Evolutionary conservation across 2,888 invertebrate genomes (phyloP).

Genomic region (Leistus spinibarbis): DNA sequence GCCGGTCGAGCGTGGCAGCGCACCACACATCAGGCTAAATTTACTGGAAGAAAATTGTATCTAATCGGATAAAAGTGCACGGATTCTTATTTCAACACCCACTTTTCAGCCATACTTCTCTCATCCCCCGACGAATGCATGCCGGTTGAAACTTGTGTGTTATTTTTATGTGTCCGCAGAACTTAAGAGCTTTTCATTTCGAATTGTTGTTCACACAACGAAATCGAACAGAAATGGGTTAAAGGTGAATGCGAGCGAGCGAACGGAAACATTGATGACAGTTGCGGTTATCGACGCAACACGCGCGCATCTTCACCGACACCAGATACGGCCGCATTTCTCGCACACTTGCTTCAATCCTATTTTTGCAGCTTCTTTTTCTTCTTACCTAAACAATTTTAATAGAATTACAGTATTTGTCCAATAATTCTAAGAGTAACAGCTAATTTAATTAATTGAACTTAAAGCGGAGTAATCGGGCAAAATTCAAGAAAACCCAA

Average conservation of each 20-base stretch:
- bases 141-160: slow-evolving; percentile 22
- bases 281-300: slow-evolving; percentile 3
- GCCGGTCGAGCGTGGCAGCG: neutral
- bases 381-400: no score
- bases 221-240: neutral
- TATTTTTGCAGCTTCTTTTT: neutral
- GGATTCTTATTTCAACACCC: slow-evolving; percentile 32
- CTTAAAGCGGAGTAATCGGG: no score
- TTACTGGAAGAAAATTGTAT: slow-evolving; percentile 46
- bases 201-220: slow-evolving; percentile 25
- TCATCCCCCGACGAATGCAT: neutral
- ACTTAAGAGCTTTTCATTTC: slow-evolving; percentile 39
- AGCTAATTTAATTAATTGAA: no score
- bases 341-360: neutral
- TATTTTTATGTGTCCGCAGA: slow-evolving; percentile 32
- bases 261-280: neutral
- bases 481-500: no score
- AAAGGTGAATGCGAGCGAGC: neutral
- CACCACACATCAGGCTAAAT: slow-evolving; percentile 43
- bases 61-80: slow-evolving; percentile 41
- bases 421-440: no score
- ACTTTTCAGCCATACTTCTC: neutral
- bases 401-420: no score
- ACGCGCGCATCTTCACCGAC: neutral
- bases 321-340: neutral